phyloP scores from a whole-genome alignment of 1,140 invertebrate species.

The Ruditapes philippinarum region DNA sequence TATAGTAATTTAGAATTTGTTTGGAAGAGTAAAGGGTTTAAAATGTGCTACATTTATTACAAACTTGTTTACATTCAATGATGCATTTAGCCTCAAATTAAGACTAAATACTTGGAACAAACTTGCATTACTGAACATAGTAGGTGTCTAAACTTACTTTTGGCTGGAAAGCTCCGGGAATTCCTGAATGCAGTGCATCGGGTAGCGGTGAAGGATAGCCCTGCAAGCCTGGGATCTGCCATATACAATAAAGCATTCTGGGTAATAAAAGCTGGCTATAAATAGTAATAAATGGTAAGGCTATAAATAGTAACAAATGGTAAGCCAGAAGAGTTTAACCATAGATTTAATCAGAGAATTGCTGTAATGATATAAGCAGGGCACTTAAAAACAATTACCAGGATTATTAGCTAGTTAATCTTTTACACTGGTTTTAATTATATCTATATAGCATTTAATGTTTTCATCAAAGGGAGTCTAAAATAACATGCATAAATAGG shows the following conservation, averaged over 20 bases:
- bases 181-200: conserved; percentile 92
- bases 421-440: not conserved
- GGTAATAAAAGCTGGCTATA: conserved; percentile 34
- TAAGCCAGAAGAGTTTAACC: not conserved
- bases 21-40: too few species aligned
- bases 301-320: conserved; percentile 40
- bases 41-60: too few species aligned
- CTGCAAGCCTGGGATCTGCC: conserved; percentile 81
- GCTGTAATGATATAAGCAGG: not conserved
- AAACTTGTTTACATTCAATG: too few species aligned
- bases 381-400: not conserved
- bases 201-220: conserved; percentile 91
- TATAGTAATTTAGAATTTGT: too few species aligned
- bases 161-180: conserved; percentile 94
- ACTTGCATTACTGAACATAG: too few species aligned
- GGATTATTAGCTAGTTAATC: not conserved
- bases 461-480: not conserved
- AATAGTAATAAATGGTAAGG: conserved; percentile 33
- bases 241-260: conserved; percentile 53
- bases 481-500: not conserved
- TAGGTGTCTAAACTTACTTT: conserved; percentile 94
- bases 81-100: too few species aligned
- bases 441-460: not conserved
- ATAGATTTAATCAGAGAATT: conserved; percentile 5
- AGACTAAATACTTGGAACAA: too few species aligned